These are phyloP conservation scores for Drosophila vallismaia DNA, from an alignment of 2,888 invertebrate species.

Conservation along the genomic window DNA sequence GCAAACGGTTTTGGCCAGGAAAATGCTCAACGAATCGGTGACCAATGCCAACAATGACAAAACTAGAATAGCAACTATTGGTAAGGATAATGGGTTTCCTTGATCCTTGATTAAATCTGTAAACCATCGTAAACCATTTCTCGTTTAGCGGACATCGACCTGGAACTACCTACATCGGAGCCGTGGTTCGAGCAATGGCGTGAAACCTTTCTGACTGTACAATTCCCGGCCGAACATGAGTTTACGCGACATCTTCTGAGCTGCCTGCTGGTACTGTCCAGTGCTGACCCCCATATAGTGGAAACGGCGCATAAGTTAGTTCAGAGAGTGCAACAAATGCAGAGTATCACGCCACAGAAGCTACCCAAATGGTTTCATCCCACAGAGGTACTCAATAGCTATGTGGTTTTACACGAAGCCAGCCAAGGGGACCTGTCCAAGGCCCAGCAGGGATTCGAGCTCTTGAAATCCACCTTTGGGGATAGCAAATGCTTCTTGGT, in stretches of 20 bases:
- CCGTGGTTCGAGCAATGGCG: constrained; percentile 99
- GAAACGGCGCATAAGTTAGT: constrained; percentile 92
- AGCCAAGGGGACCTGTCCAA: constrained; percentile 88
- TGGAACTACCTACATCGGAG: constrained; percentile 90
- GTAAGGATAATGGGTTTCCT: constrained; percentile 74
- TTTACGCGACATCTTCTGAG: constrained; percentile 95
- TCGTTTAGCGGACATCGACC: constrained; percentile 85
- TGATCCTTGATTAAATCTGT: constrained; percentile 16
- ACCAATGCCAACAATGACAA: constrained; percentile 86
- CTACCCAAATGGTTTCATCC: constrained; percentile 92
- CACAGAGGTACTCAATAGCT: constrained; percentile 92
- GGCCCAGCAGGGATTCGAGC: constrained; percentile 93
- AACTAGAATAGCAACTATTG: constrained; percentile 86
- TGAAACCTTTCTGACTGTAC: constrained; percentile 93
- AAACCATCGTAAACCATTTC: not conserved
- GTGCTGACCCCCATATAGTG: constrained; percentile 90
- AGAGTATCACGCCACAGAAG: constrained; percentile 90
- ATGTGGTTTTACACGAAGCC: constrained; percentile 94
- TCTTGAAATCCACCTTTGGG: constrained; percentile 94
- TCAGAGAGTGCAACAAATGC: constrained; percentile 91
- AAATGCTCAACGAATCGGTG: constrained; percentile 93
- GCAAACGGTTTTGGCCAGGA: constrained; percentile 91
- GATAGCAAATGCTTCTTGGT: constrained; percentile 94
- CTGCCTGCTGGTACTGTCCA: constrained; percentile 91
- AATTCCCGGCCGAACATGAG: constrained; percentile 97